These are phyloP conservation scores for Haemorhous mexicanus DNA, from an alignment of 2,113 vertebrate genomes.

Conservation along the genomic window DNA sequence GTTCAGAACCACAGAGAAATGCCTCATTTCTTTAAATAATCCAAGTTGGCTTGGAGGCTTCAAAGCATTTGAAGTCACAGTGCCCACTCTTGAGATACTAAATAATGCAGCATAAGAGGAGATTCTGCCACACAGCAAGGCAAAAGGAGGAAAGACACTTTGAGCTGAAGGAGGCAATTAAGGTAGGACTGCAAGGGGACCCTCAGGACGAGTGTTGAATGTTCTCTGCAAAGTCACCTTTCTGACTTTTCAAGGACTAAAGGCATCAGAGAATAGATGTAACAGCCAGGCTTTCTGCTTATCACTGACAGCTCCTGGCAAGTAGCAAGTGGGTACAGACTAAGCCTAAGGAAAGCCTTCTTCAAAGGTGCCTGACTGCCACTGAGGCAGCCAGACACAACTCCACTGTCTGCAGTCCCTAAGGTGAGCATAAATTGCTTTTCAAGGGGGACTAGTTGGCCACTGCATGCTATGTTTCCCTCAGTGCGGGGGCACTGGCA, in stretches of 20 bases:
- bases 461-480: background rate
- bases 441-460: background rate
- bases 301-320: background rate
- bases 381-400: background rate
- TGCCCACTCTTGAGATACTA: background rate
- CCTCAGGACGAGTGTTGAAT: background rate
- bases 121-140: background rate
- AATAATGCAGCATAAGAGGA: constrained; percentile 8
- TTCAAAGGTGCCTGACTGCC: background rate
- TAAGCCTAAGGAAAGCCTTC: background rate
- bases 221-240: background rate
- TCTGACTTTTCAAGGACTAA: background rate
- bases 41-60: background rate
- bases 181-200: background rate
- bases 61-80: background rate
- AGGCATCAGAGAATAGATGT: background rate
- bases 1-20: background rate
- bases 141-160: background rate
- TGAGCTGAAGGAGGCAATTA: constrained; percentile 4
- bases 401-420: background rate
- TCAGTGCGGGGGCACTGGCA: background rate
- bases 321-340: background rate
- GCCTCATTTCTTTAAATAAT: background rate
- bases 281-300: background rate
- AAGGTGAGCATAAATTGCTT: background rate